Evolutionary conservation across 2,888 invertebrate genomes (phyloP).

Genomic region (Polymixis flavicincta): DNA sequence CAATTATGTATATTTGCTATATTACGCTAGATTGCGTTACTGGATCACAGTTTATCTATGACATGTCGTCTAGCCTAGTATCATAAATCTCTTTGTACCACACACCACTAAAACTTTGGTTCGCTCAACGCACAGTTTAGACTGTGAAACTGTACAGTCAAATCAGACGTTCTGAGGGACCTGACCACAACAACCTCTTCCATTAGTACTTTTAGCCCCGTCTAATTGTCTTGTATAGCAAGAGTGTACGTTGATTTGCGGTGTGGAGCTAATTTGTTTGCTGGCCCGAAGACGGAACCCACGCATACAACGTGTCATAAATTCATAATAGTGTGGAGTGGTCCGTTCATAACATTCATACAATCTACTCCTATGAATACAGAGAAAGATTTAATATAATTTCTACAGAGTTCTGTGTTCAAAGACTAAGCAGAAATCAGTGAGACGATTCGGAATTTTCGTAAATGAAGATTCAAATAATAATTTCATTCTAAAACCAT

Average conservation of each 20-base stretch:
- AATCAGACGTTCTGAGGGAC: conserved; percentile 7
- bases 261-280: conserved; percentile 47
- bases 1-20: neutral
- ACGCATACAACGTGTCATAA: conserved; percentile 36
- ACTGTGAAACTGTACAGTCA: neutral
- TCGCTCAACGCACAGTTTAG: neutral
- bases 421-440: neutral
- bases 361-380: conserved; percentile 3
- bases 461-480: neutral
- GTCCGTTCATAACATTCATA: conserved; percentile 16
- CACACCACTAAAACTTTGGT: neutral
- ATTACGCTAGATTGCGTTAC: neutral
- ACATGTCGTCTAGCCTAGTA: neutral
- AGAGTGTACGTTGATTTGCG: conserved; percentile 35
- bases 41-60: neutral
- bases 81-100: neutral
- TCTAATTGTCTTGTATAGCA: conserved; percentile 24
- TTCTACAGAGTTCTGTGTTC: neutral
- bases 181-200: conserved; percentile 13
- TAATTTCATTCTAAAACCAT: no score
- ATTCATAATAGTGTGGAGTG: conserved; percentile 25
- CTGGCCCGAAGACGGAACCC: conserved; percentile 26
- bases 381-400: neutral
- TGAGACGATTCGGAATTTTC: neutral
- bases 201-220: neutral